Base-by-base conservation (phyloP, 1,140 invertebrate species). In the Neotoxoptera formosana region DNA sequence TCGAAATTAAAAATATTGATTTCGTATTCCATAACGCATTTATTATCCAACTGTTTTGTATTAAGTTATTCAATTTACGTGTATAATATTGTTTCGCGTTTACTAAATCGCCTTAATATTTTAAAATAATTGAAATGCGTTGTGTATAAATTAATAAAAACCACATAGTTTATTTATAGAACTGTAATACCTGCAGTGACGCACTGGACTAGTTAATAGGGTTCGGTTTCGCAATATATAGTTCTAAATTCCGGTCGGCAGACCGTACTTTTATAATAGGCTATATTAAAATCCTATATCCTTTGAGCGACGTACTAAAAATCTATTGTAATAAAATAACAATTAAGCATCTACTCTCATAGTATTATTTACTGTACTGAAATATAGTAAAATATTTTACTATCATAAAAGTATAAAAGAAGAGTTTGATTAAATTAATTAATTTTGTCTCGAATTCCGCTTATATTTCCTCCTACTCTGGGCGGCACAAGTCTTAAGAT, bases 111-210 rank as follows among this genome's bases (percentile, higher is more conserved):
- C 14, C 60, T 30, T 34, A n/a, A 76, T 67, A 67, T 67, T 67
- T 67, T 56, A 7, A 30, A 67, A 67, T 76, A 76, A 76, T 76
- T 76, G 23, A n/a, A n/a, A 34, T n/a, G 14, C 17, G 2, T n/a
- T 76, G n/a, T n/a, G 60, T n/a, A n/a, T 67, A 67, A 67, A n/a
- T 76, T 76, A 76, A 76, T 76, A 76, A 76, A 76, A 67, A n/a
- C 3, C 14, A 76, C 30, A 14, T 76, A 76, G 30, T 76, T 76
- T 76, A 76, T 76, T 76, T 76, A 76, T 76, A 76, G n/a, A 76
- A n/a, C 60, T n/a, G 4, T 76, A 76, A 76, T 76, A 76, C 60
- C 60, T n/a, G n/a, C 60, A 76, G 30, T 76, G 6, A 76, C 30
- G 60, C 60, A 76, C n/a, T 76, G 30, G 14, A 76, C 60, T 76